Percentiles rank a stretch among this genome's conserved stretches.
These are phyloP conservation scores for Xenopus borealis DNA, from an alignment of 2,113 vertebrate genomes.

Conservation along the genomic window DNA sequence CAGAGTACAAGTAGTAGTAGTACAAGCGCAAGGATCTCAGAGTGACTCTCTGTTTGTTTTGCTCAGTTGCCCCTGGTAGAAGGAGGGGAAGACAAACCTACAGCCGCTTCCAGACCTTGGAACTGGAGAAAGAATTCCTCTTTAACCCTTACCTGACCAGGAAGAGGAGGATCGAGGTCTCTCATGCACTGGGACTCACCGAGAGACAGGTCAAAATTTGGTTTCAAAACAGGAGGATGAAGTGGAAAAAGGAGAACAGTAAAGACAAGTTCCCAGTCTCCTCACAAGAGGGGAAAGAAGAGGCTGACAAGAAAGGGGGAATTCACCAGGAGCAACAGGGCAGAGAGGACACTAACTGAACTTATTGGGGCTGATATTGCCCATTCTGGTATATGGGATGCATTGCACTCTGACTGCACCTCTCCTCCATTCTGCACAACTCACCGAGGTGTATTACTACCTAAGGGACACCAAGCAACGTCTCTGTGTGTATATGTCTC, in stretches of 20 bases:
- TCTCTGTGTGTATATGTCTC: background rate
- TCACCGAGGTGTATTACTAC: constrained; percentile 52
- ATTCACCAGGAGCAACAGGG: constrained; percentile 63
- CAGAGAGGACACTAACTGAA: constrained; percentile 20
- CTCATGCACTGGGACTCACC: constrained; percentile 76
- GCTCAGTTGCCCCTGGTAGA: constrained; percentile 77
- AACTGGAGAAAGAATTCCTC: constrained; percentile 80
- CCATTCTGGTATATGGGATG: constrained; percentile 6
- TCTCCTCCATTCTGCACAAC: constrained; percentile 33
- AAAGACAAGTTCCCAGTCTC: constrained; percentile 78
- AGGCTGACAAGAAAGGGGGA: constrained; percentile 66
- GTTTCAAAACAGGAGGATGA: constrained; percentile 84
- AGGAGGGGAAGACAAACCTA: constrained; percentile 82
- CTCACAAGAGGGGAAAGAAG: constrained; percentile 72
- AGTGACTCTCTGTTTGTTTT: constrained; percentile 46
- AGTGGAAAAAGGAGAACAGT: constrained; percentile 87
- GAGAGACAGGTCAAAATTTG: constrained; percentile 83
- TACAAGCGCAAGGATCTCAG: too few relatives aligned
- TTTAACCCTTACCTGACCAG: constrained; percentile 85
- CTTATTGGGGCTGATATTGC: background rate
- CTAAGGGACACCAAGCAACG: constrained; percentile 16
- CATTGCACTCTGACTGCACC: constrained; percentile 21
- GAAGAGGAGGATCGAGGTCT: constrained; percentile 81
- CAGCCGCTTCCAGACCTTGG: constrained; percentile 81
- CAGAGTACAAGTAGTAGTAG: too few relatives aligned